phyloP scores from a whole-genome alignment of 2,888 invertebrate genomes.

The Zelleria hepariella region DNA sequence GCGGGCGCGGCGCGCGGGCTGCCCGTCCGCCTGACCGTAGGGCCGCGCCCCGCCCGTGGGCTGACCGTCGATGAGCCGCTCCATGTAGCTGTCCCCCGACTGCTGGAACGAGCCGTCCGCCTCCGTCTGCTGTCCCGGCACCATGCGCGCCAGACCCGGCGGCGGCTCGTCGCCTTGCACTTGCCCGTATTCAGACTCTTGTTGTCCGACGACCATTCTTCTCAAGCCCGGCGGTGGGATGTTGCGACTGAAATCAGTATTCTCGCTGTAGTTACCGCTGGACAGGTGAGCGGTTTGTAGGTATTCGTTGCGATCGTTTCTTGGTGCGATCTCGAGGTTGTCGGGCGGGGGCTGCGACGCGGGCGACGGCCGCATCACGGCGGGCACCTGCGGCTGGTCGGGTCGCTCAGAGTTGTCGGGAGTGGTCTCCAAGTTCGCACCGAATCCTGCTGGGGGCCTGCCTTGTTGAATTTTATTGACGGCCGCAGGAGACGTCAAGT shows the following conservation, averaged over 20 bases:
- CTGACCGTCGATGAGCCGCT: constrained; percentile 58
- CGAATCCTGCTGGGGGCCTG: constrained; percentile 47
- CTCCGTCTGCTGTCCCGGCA: constrained; percentile 66
- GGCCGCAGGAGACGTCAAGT: constrained; percentile 44
- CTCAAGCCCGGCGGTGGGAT: constrained; percentile 76
- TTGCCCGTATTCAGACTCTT: constrained; percentile 66
- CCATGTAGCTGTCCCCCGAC: constrained; percentile 44
- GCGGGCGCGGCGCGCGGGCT: constrained; percentile 42
- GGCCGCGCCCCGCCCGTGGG: constrained; percentile 45
- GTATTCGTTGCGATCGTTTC: constrained; percentile 82
- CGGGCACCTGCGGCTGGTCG: constrained; percentile 47
- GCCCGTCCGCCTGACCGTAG: constrained; percentile 59
- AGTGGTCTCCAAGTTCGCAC: constrained; percentile 75
- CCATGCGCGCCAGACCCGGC: constrained; percentile 66
- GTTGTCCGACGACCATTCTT: constrained; percentile 77
- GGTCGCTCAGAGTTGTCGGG: constrained; percentile 80
- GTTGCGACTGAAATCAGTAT: constrained; percentile 59
- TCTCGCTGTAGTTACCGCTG: constrained; percentile 63
- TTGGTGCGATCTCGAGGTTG: constrained; percentile 75
- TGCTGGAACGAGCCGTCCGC: constrained; percentile 38
- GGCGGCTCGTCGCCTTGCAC: constrained; percentile 62
- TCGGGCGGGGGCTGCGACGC: constrained; percentile 48
- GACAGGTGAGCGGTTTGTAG: constrained; percentile 83
- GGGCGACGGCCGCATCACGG: constrained; percentile 41
- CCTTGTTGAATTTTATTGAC: constrained; percentile 48